Evolutionary conservation across 53 echinoderm and acorn worm species (phyloP).

Genomic region (Astropecten irregularis): DNA sequence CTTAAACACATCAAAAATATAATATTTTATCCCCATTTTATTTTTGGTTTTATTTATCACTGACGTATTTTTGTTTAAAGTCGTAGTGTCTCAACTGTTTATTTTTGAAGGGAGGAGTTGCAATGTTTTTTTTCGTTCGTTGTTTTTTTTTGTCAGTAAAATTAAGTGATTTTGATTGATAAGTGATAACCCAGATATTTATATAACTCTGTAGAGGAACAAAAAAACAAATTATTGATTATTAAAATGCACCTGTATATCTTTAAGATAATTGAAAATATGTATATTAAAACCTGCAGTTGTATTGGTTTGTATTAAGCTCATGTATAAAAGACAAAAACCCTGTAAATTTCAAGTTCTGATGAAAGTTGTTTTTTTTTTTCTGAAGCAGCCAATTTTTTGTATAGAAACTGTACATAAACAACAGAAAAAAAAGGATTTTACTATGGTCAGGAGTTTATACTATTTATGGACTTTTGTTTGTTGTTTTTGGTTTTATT

Average conservation of each 20-base stretch:
- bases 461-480: conserved; percentile 63
- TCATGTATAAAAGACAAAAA: conserved; percentile 41
- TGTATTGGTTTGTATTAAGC: conserved; percentile 37
- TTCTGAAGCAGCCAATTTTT: conserved; percentile 43
- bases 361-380: conserved; percentile 37
- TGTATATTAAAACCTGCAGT: conserved; percentile 32
- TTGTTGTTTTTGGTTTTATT: too few relatives aligned
- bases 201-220: conserved; percentile 38
- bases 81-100: too few relatives aligned
- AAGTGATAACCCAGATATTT: conserved; percentile 38
- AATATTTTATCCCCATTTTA: too few relatives aligned
- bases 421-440: conserved; percentile 44
- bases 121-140: conserved; percentile 11
- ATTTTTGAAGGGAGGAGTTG: conserved; percentile 47
- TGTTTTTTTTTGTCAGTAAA: neutral
- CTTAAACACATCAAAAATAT: too few relatives aligned
- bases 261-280: conserved; percentile 12
- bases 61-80: too few relatives aligned
- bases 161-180: conserved; percentile 5
- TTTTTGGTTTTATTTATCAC: too few relatives aligned
- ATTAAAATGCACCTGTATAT: conserved; percentile 24
- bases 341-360: conserved; percentile 48
- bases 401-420: conserved; percentile 52
- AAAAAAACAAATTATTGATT: neutral
- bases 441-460: conserved; percentile 55